These are phyloP conservation scores for Caenorhabditis auriculariae DNA, from an alignment of 2,888 invertebrate genomes.

Conservation along the genomic window DNA sequence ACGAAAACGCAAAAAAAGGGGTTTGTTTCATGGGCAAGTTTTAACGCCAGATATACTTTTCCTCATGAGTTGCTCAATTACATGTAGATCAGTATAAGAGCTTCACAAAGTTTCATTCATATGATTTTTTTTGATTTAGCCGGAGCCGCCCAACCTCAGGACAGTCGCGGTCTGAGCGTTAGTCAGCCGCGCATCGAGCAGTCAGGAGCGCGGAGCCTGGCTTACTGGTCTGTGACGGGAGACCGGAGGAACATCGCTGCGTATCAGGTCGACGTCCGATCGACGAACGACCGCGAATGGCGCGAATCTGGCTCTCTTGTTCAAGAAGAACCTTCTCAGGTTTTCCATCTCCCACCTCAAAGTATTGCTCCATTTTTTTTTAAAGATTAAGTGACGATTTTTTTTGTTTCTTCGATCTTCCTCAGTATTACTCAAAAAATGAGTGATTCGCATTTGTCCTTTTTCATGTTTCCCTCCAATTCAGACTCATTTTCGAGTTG, in stretches of 20 bases:
- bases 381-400: no score
- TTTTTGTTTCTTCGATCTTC: no score
- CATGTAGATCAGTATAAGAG: no score
- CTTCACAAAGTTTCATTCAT: no score
- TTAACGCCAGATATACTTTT: no score
- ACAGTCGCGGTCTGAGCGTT: constrained; percentile 21
- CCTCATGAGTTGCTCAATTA: no score
- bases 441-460: neutral
- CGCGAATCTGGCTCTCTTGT: constrained; percentile 27
- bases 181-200: constrained; percentile 50
- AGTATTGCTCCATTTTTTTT: constrained; percentile 4
- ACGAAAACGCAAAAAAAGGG: no score
- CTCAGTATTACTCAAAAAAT: no score
- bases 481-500: constrained; percentile 27
- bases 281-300: constrained; percentile 42
- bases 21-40: no score
- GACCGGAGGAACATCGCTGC: constrained; percentile 38
- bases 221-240: constrained; percentile 55
- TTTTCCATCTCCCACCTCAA: constrained; percentile 11
- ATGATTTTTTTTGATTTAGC: no score
- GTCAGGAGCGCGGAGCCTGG: constrained; percentile 41
- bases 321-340: constrained; percentile 28
- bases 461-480: neutral
- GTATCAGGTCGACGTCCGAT: constrained; percentile 56
- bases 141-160: constrained; percentile 9